phyloP scores from a whole-genome alignment of 2,888 invertebrate genomes.

The Drosophila maculinotata region DNA sequence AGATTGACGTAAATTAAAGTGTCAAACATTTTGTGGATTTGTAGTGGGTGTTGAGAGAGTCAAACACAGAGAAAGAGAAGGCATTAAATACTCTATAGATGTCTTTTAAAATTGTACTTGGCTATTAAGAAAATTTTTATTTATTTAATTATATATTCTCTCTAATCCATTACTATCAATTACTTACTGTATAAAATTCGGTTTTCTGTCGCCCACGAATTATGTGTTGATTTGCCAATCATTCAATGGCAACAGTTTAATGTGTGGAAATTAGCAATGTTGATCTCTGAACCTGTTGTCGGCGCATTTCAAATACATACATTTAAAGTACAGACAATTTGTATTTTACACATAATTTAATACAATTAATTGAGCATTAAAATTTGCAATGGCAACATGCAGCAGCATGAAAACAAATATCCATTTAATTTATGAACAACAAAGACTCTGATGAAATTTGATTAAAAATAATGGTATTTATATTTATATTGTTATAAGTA shows the following conservation, averaged over 20 bases:
- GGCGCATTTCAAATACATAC: background rate
- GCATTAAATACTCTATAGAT: too few relatives aligned
- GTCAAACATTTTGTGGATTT: slow-evolving; percentile 5
- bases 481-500: slow-evolving; percentile 44
- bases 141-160: too few relatives aligned
- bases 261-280: background rate
- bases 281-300: slow-evolving; percentile 7
- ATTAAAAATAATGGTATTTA: slow-evolving; percentile 31
- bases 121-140: too few relatives aligned
- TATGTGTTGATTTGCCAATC: background rate
- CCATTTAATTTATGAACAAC: slow-evolving; percentile 36
- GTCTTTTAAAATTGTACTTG: too few relatives aligned
- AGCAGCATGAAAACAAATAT: slow-evolving; percentile 11
- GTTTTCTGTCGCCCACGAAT: background rate
- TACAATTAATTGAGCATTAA: slow-evolving; percentile 63
- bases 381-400: slow-evolving; percentile 35
- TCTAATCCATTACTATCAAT: too few relatives aligned
- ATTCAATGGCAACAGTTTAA: background rate
- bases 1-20: slow-evolving; percentile 31
- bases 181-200: background rate
- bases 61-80: background rate
- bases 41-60: background rate
- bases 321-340: slow-evolving; percentile 6
- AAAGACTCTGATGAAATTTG: slow-evolving; percentile 28
- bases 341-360: slow-evolving; percentile 54